These are phyloP conservation scores for Mormyrus iriodes DNA, from an alignment of 2,113 vertebrate genomes.

Conservation along the genomic window DNA sequence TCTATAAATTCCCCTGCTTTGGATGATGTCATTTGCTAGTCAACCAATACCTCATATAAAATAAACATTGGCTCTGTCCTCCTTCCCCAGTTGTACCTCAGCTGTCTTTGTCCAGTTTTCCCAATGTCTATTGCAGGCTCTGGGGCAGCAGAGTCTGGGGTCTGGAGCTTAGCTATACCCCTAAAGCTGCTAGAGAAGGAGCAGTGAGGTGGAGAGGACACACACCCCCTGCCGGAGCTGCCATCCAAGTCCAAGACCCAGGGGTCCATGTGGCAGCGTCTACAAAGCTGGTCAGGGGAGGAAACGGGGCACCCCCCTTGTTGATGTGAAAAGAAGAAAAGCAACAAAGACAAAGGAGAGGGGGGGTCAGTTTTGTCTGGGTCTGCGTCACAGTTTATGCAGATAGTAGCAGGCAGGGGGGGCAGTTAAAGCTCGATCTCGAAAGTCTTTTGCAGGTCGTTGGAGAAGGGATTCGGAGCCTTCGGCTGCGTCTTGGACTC, in stretches of 20 bases:
- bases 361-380: conserved; percentile 25
- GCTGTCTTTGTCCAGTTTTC: background rate
- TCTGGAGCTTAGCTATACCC: background rate
- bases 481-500: conserved; percentile 68
- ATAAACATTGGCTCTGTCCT: background rate
- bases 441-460: conserved; percentile 82
- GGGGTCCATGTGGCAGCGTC: conserved; percentile 18
- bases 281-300: background rate
- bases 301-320: background rate
- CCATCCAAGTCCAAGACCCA: background rate
- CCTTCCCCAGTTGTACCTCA: background rate
- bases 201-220: background rate
- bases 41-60: conserved; percentile 27
- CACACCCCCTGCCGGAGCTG: background rate
- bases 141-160: background rate
- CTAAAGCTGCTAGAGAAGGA: background rate
- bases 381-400: conserved; percentile 11
- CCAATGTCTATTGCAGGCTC: background rate
- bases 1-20: conserved; percentile 29
- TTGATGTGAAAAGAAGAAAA: background rate
- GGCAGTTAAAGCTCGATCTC: conserved; percentile 80
- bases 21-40: conserved; percentile 32
- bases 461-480: conserved; percentile 76
- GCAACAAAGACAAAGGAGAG: background rate
- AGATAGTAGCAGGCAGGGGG: background rate